Base-by-base conservation (phyloP, 2,797 vertebrate species). In the Chelmon rostratus region DNA sequence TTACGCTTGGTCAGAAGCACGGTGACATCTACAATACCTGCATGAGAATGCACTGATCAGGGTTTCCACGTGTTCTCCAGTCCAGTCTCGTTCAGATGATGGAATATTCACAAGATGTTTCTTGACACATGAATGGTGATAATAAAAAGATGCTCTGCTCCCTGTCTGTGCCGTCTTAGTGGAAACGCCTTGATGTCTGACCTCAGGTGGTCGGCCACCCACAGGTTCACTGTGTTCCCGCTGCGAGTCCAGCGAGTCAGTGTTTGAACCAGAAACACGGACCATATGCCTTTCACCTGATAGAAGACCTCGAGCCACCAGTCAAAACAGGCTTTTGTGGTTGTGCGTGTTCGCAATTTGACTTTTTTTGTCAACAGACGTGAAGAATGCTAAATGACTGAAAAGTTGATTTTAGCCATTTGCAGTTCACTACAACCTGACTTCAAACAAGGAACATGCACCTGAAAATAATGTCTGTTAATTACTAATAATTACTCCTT, bases 171-270 rank as follows among this genome's bases (percentile, higher is more conserved):
- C 62, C 64, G 3, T 7, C 1, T 47, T 2, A n/a, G n/a, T 37
- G n/a, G 18, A 25, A 21, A 47, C 10, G 44, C 59, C 47, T 61
- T 67, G 63, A 49, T 71, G 62, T 72, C 3, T 21, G 42, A 63
- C 73, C 73, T 63, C 40, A 13, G 68, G 78, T 73, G 46, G 65
- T 4, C 37, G 15, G 54, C 71, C 66, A 52, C 52, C 65, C 52
- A 38, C 37, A 35, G 46, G 19, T 75, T 16, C 59, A 18, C 19
- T 5, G 57, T 37, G 52, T 76, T 65, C 28, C 28, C 46, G 28
- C 78, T 46, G 72, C 16, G 1, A 65, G 33, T 44, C 23, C 50
- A 38, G 58, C 33, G 8, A 4, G 33, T 15, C 8, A n/a, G 63
- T 46, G 18, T 23, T 46, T 62, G 56, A 79, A 69, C 38, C 57